Evolutionary conservation across 2,888 invertebrate species (phyloP).

Genomic region (Phyto melanocephala): DNA sequence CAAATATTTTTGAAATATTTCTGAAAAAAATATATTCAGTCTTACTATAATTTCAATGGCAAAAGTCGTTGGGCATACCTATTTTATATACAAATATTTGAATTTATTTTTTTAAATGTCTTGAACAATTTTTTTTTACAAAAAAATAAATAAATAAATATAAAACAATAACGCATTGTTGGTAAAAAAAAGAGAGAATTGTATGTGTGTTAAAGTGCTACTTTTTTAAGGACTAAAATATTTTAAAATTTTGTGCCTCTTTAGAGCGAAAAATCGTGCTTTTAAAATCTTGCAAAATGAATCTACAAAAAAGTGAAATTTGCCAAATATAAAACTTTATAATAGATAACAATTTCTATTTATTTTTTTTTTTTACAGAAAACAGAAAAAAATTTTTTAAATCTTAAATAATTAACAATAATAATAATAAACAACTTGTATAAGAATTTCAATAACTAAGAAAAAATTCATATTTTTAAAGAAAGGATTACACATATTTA

Average conservation of each 20-base stretch:
- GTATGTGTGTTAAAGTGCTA: background rate
- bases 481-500: background rate
- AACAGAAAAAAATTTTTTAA: slow-evolving; percentile 37
- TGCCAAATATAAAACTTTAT: background rate
- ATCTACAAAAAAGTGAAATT: slow-evolving; percentile 9
- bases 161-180: slow-evolving; percentile 17
- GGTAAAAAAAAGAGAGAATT: background rate
- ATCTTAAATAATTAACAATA: slow-evolving; percentile 1
- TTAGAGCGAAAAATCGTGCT: slow-evolving; percentile 5
- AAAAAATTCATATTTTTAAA: background rate
- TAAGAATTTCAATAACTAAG: slow-evolving; percentile 7
- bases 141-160: background rate
- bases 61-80: slow-evolving; percentile 59
- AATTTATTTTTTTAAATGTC: slow-evolving; percentile 11
- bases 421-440: background rate
- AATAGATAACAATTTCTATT: background rate
- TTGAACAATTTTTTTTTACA: background rate
- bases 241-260: background rate
- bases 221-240: slow-evolving; percentile 21
- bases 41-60: slow-evolving; percentile 66
- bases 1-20: slow-evolving; percentile 46
- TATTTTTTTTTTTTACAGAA: slow-evolving; percentile 25
- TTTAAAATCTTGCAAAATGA: background rate
- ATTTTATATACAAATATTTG: slow-evolving; percentile 14
- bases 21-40: slow-evolving; percentile 63